A percentile compares a stretch with the other conserved stretches of the same genome.
phyloP scores from a whole-genome alignment of 2,888 invertebrate species.

The Hermaeophaga mercurialis region DNA sequence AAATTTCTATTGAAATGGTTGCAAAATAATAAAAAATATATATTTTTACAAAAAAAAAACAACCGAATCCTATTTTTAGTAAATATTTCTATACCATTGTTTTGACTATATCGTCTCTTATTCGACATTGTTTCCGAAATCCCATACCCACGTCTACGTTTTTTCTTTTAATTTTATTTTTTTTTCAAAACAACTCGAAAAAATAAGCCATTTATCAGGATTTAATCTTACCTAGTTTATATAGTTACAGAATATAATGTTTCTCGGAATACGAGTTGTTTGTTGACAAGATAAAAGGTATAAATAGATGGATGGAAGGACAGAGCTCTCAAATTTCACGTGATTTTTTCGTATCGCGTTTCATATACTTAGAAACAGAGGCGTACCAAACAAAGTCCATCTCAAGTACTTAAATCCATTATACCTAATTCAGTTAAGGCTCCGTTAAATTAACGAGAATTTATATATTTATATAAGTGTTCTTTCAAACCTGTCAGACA shows the following conservation, averaged over 20 bases:
- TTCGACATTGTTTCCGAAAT: constrained; percentile 1
- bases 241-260: constrained; percentile 17
- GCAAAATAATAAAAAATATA: too few relatives aligned
- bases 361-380: not conserved
- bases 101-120: constrained; percentile 1
- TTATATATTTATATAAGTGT: too few relatives aligned
- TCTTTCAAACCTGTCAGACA: too few relatives aligned
- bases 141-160: not conserved
- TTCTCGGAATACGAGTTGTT: constrained; percentile 21
- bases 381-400: not conserved
- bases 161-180: too few relatives aligned
- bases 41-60: too few relatives aligned
- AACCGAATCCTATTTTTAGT: too few relatives aligned
- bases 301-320: constrained; percentile 16
- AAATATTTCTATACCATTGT: too few relatives aligned
- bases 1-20: too few relatives aligned
- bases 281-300: constrained; percentile 21
- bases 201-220: constrained; percentile 8
- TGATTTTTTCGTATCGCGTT: constrained; percentile 6
- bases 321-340: constrained; percentile 5
- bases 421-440: too few relatives aligned
- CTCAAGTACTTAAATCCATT: too few relatives aligned
- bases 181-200: not conserved
- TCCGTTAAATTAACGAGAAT: too few relatives aligned
- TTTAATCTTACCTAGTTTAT: constrained; percentile 24